Percentiles rank a stretch among this genome's conserved stretches.
Conservation (phyloP, 2,113 vertebrate species). For the Oplegnathus fasciatus region DNA sequence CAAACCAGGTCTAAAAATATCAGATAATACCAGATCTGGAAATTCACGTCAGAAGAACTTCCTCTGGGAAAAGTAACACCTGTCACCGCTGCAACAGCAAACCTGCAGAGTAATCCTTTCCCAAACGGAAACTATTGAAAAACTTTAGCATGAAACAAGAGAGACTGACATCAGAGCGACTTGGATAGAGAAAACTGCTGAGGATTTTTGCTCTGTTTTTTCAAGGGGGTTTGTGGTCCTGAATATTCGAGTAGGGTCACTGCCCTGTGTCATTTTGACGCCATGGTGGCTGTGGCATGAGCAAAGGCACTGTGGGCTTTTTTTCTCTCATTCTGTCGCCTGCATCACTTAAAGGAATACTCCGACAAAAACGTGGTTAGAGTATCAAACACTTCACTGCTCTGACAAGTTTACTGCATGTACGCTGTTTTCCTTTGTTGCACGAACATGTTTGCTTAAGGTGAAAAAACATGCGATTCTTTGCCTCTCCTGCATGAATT, state of each 20-base stretch:
- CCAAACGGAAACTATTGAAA: neutral
- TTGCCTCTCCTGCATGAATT: neutral
- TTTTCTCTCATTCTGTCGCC: neutral
- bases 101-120: neutral
- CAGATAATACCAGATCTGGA: neutral
- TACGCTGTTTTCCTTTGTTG: neutral
- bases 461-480: neutral
- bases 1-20: conserved; percentile 6
- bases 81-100: neutral
- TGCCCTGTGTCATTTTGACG: neutral
- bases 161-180: neutral
- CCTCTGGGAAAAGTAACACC: conserved; percentile 2
- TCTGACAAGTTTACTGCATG: neutral
- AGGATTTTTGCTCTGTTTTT: neutral
- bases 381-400: neutral
- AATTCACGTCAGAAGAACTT: neutral
- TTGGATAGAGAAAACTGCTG: neutral
- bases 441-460: neutral
- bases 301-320: neutral
- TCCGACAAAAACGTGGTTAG: too few species aligned
- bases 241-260: neutral
- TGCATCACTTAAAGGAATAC: neutral
- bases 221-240: neutral
- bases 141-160: neutral
- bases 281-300: too few species aligned